These are phyloP conservation scores for Romanogobio albipinnatus DNA, from an alignment of 2,113 vertebrate genomes.

Conservation along the genomic window DNA sequence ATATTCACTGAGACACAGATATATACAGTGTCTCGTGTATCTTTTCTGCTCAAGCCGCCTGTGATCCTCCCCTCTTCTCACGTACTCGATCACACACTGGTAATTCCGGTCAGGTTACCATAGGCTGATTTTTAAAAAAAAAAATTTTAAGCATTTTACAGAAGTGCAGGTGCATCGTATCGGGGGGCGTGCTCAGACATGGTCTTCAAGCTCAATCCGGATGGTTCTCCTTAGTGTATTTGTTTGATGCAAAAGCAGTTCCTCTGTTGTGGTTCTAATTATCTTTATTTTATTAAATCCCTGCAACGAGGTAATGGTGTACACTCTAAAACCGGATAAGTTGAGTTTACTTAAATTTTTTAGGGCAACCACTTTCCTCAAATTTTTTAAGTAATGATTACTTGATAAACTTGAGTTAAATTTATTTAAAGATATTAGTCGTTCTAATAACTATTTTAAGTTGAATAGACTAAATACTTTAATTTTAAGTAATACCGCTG, in stretches of 20 bases:
- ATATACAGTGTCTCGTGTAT: neutral
- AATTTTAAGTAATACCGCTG: too few species aligned
- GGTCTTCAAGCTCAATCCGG: neutral
- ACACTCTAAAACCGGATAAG: too few species aligned
- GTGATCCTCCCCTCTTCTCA: constrained; percentile 11
- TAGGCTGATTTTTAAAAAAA: constrained; percentile 2
- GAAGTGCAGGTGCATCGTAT: constrained; percentile 13
- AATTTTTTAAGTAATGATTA: too few species aligned
- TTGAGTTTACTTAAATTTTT: too few species aligned
- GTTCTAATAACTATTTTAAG: too few species aligned
- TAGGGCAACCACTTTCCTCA: too few species aligned
- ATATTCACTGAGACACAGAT: neutral
- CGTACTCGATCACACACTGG: constrained; percentile 19
- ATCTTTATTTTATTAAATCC: neutral
- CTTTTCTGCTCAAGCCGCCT: neutral
- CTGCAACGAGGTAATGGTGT: neutral
- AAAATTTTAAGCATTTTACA: neutral
- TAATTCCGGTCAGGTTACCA: constrained; percentile 41
- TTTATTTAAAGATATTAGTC: too few species aligned
- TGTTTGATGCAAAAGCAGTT: neutral
- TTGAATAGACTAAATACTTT: too few species aligned
- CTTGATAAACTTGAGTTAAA: too few species aligned
- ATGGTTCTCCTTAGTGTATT: neutral
- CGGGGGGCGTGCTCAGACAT: neutral
- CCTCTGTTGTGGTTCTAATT: neutral